Base-by-base conservation (phyloP, 2,113 vertebrate species). In the Malurus melanocephalus region DNA sequence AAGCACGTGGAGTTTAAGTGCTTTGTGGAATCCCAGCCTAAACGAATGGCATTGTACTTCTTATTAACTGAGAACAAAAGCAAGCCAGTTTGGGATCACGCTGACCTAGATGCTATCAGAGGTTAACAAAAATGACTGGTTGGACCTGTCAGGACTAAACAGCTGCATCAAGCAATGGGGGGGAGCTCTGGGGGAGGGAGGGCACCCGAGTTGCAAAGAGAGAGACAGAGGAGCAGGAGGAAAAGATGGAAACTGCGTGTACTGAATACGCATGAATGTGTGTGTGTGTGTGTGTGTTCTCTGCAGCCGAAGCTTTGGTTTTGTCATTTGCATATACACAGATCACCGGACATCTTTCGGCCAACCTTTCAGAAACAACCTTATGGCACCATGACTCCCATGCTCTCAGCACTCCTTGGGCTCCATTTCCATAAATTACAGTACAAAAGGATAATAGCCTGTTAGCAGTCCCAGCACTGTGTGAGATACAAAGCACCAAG, bases 51-150 rank as follows among this genome's bases (percentile, higher is more conserved):
- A 92, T 76, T 88, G 87, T 85, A 84, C 83, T 93, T 83, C 65
- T 94, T 57, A 46, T n/a, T 92, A 65, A 33, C 56, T 0, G 7
- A 85, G 86, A 94, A 94, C 89, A 95, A 94, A 95, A 89, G 82
- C 85, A 38, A 82, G 46, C 11, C 67, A 75, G 74, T 94, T 90
- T 86, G 77, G 85, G 95, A 90, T 95, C 93, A 67, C 30, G 19
- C 45, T 85, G 89, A 94, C 87, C 87, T 92, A 95, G 93, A 92
- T 96, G 66, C 75, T 94, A 94, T 90, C 95, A 64, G 85, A 90
- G 85, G 88, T 94, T 94, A 92, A 78, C 68, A 93, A 94, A 93
- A 94, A 80, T 78, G 80, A 84, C 89, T 66, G 78, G 87, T 92
- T 88, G 49, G 92, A 82, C 77, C 77, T 92, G 91, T 93, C 80